A percentile compares a stretch with the other conserved stretches of the same genome.
Conservation (phyloP, 2,888 invertebrate genomes). For the Aelia acuminata region DNA sequence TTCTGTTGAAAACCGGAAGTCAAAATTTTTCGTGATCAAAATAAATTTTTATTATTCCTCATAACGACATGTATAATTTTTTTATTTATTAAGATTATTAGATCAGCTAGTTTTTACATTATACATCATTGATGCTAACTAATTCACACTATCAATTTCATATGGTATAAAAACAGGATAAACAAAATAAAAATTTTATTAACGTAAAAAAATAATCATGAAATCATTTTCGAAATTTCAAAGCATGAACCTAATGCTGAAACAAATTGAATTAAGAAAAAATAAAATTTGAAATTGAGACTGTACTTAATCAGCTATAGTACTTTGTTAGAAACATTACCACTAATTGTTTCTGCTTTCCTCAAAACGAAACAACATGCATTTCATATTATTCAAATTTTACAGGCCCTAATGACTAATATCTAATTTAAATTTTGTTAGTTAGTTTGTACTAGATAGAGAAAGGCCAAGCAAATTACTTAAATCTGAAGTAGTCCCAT, state of each 20-base stretch:
- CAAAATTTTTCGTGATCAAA: too few relatives aligned
- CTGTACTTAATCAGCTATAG: background rate
- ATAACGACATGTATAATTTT: too few relatives aligned
- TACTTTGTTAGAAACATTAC: background rate
- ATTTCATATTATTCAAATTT: background rate
- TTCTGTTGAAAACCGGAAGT: too few relatives aligned
- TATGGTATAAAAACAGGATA: too few relatives aligned
- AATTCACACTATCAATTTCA: too few relatives aligned
- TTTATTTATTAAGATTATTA: too few relatives aligned
- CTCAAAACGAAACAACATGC: background rate
- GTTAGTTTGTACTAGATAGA: slow-evolving; percentile 1
- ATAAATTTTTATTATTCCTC: too few relatives aligned
- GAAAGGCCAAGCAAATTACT: background rate
- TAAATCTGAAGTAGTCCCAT: background rate
- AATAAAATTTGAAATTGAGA: background rate
- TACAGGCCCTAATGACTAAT: background rate
- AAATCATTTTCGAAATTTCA: background rate
- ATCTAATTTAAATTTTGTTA: background rate
- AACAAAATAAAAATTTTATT: too few relatives aligned
- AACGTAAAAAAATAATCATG: too few relatives aligned
- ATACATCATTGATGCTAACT: too few relatives aligned
- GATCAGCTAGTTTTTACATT: too few relatives aligned
- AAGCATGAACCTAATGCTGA: background rate
- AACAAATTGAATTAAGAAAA: background rate
- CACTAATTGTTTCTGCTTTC: background rate